Base-by-base conservation (phyloP, 1,140 invertebrate species). In the Ericerus pela region DNA sequence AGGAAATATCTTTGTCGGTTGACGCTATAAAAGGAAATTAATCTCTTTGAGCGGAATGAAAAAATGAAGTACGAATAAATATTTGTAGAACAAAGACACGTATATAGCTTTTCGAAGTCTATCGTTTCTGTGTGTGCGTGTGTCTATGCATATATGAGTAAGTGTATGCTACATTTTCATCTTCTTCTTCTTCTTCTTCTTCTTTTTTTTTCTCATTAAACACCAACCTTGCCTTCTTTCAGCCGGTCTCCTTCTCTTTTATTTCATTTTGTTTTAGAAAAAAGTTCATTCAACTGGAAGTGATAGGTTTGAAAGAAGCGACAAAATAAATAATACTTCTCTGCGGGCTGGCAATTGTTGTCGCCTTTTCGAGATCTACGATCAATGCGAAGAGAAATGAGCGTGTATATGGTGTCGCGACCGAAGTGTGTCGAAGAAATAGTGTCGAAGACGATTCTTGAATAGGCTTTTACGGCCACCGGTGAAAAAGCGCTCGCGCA, bases 231-330 rank as follows among this genome's bases (percentile, higher is more conserved):
- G n/a, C n/a, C n/a, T n/a, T n/a, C n/a, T n/a, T n/a, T n/a, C n/a
- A n/a, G n/a, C n/a, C n/a, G n/a, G n/a, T n/a, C n/a, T n/a, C n/a
- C n/a, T n/a, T n/a, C n/a, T n/a, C n/a, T n/a, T n/a, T n/a, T n/a
- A n/a, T n/a, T n/a, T n/a, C n/a, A n/a, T n/a, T n/a, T n/a, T n/a
- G n/a, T n/a, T n/a, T n/a, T n/a, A n/a, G n/a, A 16, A 22, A 47
- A 47, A 47, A 47, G 41, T 47, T 47, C 41, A 47, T 47, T 47
- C 41, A 47, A 47, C 41, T 24, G 41, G 41, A 47, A 47, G 16
- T 47, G 41, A 47, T 47, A 47, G 41, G 41, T 47, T 47, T 47
- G 20, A 47, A 10, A 24, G 41, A 24, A 24, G 22, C 22, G 41
- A 24, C 26, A 47, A 22, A 47, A 47, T 47, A 47, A 20, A 22